Conservation (phyloP, 2,888 invertebrate species). For the Brenthis ino region DNA sequence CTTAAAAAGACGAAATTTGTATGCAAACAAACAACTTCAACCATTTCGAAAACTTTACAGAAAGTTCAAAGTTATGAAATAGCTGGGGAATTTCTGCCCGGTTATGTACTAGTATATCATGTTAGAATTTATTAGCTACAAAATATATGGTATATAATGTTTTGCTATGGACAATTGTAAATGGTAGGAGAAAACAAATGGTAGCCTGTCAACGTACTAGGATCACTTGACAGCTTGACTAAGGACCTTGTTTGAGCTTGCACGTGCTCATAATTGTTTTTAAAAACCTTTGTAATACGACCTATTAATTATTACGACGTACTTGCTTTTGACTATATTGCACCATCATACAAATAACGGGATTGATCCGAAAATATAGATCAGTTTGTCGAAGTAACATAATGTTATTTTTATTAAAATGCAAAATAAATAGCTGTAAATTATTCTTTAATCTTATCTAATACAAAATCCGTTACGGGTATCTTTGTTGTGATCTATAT, state of each 20-base stretch:
- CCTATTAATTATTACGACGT: neutral
- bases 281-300: constrained; percentile 22
- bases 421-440: too few relatives aligned
- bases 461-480: too few relatives aligned
- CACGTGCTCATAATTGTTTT: constrained; percentile 29
- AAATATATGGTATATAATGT: constrained; percentile 29
- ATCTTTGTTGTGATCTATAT: neutral
- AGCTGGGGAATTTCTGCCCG: constrained; percentile 8
- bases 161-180: constrained; percentile 24
- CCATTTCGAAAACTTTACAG: constrained; percentile 13
- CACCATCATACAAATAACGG: too few relatives aligned
- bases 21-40: constrained; percentile 18
- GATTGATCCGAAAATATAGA: too few relatives aligned
- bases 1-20: constrained; percentile 18
- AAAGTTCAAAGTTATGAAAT: constrained; percentile 11
- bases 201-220: constrained; percentile 27
- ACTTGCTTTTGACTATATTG: too few relatives aligned
- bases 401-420: too few relatives aligned
- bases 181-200: constrained; percentile 28
- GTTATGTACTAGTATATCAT: constrained; percentile 18
- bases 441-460: too few relatives aligned
- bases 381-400: too few relatives aligned
- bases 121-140: constrained; percentile 26
- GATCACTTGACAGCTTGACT: constrained; percentile 30
- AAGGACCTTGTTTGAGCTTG: constrained; percentile 18